Evolutionary conservation across 2,797 vertebrate species (phyloP).

Genomic region (Siniperca obscura): DNA sequence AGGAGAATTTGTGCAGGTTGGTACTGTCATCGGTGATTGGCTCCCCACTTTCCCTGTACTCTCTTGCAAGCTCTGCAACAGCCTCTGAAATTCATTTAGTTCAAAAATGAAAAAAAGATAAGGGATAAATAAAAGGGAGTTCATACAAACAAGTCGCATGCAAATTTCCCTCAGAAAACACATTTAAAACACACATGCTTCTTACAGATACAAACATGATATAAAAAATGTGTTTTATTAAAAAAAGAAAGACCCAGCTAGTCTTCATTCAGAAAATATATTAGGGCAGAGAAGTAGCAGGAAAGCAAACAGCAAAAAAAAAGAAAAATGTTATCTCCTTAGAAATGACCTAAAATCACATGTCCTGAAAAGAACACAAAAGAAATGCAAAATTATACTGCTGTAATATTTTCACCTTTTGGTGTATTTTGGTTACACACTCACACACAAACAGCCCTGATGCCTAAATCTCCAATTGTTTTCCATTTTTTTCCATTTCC

Average conservation of each 20-base stretch:
- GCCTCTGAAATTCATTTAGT: conserved; percentile 84
- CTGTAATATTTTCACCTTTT: not conserved
- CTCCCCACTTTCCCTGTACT: conserved; percentile 93
- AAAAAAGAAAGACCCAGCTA: not conserved
- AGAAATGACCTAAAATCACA: not conserved
- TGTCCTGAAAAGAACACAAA: not conserved
- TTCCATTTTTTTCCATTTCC: not conserved
- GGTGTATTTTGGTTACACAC: conserved; percentile 3
- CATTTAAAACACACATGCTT: not conserved
- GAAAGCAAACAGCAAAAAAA: not conserved
- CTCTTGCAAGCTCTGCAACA: conserved; percentile 91
- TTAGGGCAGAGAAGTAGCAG: not conserved
- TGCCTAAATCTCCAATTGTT: not conserved
- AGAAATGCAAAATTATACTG: not conserved
- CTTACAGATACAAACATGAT: not conserved
- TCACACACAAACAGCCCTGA: conserved; percentile 1
- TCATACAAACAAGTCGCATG: not conserved
- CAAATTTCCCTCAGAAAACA: not conserved
- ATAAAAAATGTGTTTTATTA: not conserved
- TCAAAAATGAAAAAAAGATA: not conserved
- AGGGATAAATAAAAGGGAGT: not conserved
- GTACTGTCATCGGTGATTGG: conserved; percentile 95
- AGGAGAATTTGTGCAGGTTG: conserved; percentile 95
- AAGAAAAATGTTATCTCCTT: not conserved
- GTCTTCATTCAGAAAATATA: not conserved